Base-by-base conservation (phyloP, 2,113 vertebrate species). In the Oostethus manadensis region DNA sequence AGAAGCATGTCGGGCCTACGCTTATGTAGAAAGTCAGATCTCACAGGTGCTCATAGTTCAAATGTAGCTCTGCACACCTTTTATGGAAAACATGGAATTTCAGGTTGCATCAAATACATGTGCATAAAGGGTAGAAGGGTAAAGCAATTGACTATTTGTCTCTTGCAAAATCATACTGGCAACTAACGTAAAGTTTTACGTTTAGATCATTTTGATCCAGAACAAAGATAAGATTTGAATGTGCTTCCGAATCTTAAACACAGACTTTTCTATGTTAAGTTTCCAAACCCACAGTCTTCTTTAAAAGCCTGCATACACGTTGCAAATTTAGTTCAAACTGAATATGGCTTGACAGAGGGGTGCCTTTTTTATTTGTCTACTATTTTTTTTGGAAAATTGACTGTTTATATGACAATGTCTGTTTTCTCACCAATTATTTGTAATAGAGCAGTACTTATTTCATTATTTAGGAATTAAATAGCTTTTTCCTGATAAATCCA, bases 1-100 rank as follows among this genome's bases (percentile, higher is more conserved):
- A 94, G 70, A 85, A 89, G 50, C 64, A 88, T 47, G 54, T 86
- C 33, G 90, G 87, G 17, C 71, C 77, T 74, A 86, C 90, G 68
- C 77, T 88, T 60, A 83, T 73, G 46, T 89, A 73, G 33, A 76
- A 3, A 10, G 8, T 26, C 49, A 3, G 58, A 43, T 57, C 49
- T 57, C 26, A 51, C 42, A 43, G 40, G 35, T 50, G 53, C 48
- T 51, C 48, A 51, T 51, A 49, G 48, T 63, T 65, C 35, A n/a
- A 58, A 44, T 71, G 55, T 71, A 62, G 66, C 64, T 47, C 60
- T 66, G 69, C 60, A 72, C 64, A 83, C 66, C 72, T 80, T n/a
- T 81, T 58, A 42, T 57, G 11, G n/a, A 20, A 35, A n/a, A 6
- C 10, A 33, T 59, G n/a, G 18, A 50, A 23, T 14, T 42, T 14